A percentile compares a stretch with the other conserved stretches of the same genome.
Evolutionary conservation across 2,113 vertebrate genomes (phyloP).

Genomic region (Xyrauchen texanus): DNA sequence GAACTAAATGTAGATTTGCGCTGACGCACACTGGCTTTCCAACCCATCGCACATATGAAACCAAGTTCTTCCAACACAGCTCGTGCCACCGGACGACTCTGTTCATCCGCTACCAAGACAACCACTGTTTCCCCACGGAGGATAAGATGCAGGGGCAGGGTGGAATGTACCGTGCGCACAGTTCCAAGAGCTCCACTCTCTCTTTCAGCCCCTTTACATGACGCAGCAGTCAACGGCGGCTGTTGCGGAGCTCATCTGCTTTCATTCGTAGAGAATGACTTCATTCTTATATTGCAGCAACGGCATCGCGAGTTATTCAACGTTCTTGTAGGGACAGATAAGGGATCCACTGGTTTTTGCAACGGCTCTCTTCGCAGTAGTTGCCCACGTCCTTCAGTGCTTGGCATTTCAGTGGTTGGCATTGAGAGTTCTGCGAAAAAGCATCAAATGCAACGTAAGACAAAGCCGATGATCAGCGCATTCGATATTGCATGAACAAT

Average conservation of each 20-base stretch:
- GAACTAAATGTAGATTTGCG: constrained; percentile 14
- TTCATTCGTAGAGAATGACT: constrained; percentile 46
- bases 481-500: too few relatives aligned
- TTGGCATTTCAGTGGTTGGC: constrained; percentile 80
- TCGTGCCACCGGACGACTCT: constrained; percentile 10
- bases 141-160: constrained; percentile 24
- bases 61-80: constrained; percentile 9
- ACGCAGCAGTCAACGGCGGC: constrained; percentile 38
- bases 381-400: constrained; percentile 82
- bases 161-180: constrained; percentile 23
- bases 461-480: neutral
- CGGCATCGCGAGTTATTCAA: constrained; percentile 63
- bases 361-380: constrained; percentile 88
- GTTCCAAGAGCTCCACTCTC: constrained; percentile 38
- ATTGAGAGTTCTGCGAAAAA: constrained; percentile 77
- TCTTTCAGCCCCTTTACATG: constrained; percentile 20
- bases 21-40: constrained; percentile 7
- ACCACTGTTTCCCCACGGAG: constrained; percentile 31
- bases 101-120: constrained; percentile 37
- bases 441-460: neutral
- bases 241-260: constrained; percentile 41
- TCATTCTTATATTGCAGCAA: constrained; percentile 28
- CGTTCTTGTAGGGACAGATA: constrained; percentile 83
- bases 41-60: constrained; percentile 15
- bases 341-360: constrained; percentile 89